Percentiles rank a stretch among this genome's conserved stretches.
Evolutionary conservation across 2,888 invertebrate species (phyloP).

Genomic region (Scrobipalpa atriplicella): DNA sequence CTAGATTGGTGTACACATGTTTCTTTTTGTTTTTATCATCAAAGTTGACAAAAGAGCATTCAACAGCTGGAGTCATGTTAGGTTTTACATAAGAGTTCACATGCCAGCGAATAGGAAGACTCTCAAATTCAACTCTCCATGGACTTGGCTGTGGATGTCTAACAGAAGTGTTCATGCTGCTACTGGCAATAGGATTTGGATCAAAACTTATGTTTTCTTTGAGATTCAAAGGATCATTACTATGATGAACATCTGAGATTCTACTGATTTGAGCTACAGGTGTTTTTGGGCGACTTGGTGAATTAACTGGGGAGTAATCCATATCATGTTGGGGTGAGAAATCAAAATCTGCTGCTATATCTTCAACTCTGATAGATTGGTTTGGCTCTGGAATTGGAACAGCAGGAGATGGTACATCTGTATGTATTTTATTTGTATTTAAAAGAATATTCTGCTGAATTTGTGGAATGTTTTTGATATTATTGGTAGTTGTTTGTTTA

Average conservation of each 20-base stretch:
- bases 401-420: not conserved
- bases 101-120: constrained; percentile 73
- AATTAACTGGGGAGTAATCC: constrained; percentile 69
- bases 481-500: constrained; percentile 29
- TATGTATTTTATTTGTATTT: not conserved
- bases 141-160: constrained; percentile 70
- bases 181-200: constrained; percentile 71
- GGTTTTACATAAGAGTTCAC: constrained; percentile 72
- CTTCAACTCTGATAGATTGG: constrained; percentile 63
- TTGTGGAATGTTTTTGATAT: constrained; percentile 32
- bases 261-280: constrained; percentile 30
- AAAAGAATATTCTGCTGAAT: constrained; percentile 23
- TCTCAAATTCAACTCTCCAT: constrained; percentile 74
- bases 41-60: constrained; percentile 68
- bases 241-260: constrained; percentile 5
- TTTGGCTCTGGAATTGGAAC: constrained; percentile 27
- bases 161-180: constrained; percentile 68
- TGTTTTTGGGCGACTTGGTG: constrained; percentile 48
- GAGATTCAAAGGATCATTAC: constrained; percentile 62
- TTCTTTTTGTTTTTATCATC: constrained; percentile 62
- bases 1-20: constrained; percentile 73
- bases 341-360: constrained; percentile 70
- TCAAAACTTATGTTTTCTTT: constrained; percentile 67
- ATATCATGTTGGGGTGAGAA: constrained; percentile 50
- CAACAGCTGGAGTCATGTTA: constrained; percentile 78